Evolutionary conservation across 2,888 invertebrate species (phyloP).

Genomic region (Chrysolina oricalcia): DNA sequence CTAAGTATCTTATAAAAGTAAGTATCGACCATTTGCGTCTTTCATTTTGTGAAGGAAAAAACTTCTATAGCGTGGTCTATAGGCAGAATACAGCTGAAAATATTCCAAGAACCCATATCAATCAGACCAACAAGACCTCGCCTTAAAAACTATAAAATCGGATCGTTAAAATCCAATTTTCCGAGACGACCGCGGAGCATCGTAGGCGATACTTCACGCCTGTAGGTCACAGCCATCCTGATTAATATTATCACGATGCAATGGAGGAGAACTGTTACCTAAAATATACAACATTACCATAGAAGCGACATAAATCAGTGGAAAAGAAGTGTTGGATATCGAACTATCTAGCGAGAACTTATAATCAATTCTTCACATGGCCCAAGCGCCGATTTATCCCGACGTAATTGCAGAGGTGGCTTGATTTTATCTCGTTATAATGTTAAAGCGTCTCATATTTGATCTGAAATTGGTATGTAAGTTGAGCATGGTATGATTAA

Average conservation of each 20-base stretch:
- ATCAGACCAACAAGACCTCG: slow-evolving; percentile 4
- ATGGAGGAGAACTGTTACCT: slow-evolving; percentile 55
- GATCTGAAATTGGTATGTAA: slow-evolving; percentile 48
- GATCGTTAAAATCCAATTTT: slow-evolving; percentile 51
- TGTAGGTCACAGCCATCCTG: slow-evolving; percentile 39
- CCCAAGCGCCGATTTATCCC: slow-evolving; percentile 54
- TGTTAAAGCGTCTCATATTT: slow-evolving; percentile 40
- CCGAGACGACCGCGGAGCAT: slow-evolving; percentile 30
- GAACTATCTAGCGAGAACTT: slow-evolving; percentile 56
- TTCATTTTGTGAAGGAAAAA: no score
- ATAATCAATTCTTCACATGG: slow-evolving; percentile 68
- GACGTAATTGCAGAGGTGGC: slow-evolving; percentile 40
- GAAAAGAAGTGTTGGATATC: slow-evolving; percentile 57
- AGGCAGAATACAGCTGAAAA: background rate
- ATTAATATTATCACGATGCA: slow-evolving; percentile 57
- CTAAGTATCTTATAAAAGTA: no score
- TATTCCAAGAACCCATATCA: background rate
- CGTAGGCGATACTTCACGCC: slow-evolving; percentile 45
- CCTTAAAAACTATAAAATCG: slow-evolving; percentile 21
- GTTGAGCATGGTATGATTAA: slow-evolving; percentile 49
- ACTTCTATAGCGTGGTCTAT: no score
- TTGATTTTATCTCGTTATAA: slow-evolving; percentile 31
- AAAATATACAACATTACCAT: slow-evolving; percentile 66
- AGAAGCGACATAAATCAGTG: slow-evolving; percentile 62
- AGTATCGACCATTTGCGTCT: no score